Percentiles rank a stretch among this genome's conserved stretches.
These are phyloP conservation scores for Perca flavescens DNA, from an alignment of 2,113 vertebrate genomes.

Conservation along the genomic window DNA sequence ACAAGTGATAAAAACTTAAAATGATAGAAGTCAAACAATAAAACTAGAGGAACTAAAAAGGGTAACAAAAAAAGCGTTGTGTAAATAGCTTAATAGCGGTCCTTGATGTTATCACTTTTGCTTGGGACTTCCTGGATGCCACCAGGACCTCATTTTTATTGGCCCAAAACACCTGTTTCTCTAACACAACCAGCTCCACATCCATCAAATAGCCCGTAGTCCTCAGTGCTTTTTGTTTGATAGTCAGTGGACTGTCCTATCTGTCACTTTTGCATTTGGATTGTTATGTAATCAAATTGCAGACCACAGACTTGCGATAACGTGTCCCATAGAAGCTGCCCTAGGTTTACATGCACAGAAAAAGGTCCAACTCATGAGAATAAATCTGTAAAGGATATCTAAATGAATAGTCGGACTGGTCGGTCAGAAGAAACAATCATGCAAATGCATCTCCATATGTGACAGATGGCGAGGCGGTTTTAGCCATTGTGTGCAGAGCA, in stretches of 20 bases:
- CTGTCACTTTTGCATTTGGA: background rate
- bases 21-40: background rate
- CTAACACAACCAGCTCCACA: background rate
- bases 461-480: constrained; percentile 54
- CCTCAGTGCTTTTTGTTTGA: background rate
- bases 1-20: background rate
- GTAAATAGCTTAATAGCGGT: background rate
- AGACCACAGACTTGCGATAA: background rate
- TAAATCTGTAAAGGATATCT: background rate
- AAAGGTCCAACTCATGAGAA: background rate
- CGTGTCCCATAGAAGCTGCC: background rate
- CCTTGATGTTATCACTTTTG: background rate
- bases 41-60: background rate
- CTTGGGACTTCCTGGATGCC: constrained; percentile 14
- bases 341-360: background rate
- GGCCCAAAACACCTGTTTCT: constrained; percentile 12
- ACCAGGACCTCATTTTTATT: background rate
- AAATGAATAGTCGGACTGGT: background rate
- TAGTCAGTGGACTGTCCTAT: background rate
- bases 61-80: background rate
- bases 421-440: background rate
- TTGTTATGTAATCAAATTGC: background rate
- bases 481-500: background rate
- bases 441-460: background rate
- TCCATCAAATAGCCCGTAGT: accelerated